Conservation (phyloP, 2,888 invertebrate genomes). For the Lycia hirtaria region DNA sequence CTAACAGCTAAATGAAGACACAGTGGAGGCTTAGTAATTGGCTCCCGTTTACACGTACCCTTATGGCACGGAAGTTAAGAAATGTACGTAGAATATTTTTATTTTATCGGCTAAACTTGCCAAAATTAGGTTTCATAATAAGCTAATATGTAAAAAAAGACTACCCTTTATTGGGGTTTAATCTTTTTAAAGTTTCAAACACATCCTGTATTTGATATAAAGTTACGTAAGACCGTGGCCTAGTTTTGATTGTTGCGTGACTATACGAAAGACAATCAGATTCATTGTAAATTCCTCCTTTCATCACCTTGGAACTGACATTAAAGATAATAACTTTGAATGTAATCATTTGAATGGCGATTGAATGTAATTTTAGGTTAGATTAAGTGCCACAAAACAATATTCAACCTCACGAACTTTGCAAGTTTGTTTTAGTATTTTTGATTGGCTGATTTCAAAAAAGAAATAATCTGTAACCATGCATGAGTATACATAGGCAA, state of each 20-base stretch:
- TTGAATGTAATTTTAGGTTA: constrained; percentile 16
- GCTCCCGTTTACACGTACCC: too few species aligned
- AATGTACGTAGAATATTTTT: too few species aligned
- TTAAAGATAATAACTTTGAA: constrained; percentile 29
- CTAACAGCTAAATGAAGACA: too few species aligned
- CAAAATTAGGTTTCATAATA: too few species aligned
- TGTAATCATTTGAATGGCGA: constrained; percentile 17
- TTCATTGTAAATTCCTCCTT: constrained; percentile 50
- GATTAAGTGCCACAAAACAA: constrained; percentile 18
- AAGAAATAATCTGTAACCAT: too few species aligned
- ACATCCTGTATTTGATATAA: constrained; percentile 45
- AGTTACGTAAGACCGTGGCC: constrained; percentile 57
- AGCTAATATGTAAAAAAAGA: too few species aligned
- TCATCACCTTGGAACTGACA: constrained; percentile 45
- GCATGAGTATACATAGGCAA: too few species aligned
- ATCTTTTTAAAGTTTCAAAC: neutral
- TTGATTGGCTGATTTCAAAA: too few species aligned
- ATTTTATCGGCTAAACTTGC: too few species aligned
- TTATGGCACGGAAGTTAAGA: too few species aligned
- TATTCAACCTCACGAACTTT: constrained; percentile 12
- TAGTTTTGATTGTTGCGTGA: constrained; percentile 59
- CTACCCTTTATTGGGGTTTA: too few species aligned
- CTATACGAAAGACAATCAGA: constrained; percentile 50
- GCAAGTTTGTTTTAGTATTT: constrained; percentile 1
- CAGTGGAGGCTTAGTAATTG: too few species aligned